Percentiles rank a stretch among this genome's conserved stretches.
Conservation (phyloP, 2,113 vertebrate species). For the Campylorhamphus procurvoides region DNA sequence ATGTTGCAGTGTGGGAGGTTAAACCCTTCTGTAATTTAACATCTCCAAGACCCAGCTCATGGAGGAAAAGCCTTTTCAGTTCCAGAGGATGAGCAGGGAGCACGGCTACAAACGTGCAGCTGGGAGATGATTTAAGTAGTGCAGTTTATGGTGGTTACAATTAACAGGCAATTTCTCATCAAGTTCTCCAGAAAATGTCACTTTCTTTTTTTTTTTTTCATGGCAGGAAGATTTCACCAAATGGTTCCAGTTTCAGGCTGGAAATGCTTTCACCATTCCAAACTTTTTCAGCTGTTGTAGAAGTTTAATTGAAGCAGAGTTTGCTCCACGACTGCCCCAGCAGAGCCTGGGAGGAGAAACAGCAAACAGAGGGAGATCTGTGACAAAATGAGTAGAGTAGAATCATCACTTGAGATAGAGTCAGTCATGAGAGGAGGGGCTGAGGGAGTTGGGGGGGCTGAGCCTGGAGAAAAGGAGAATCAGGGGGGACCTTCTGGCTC, state of each 20-base stretch:
- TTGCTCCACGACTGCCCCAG: background rate
- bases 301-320: background rate
- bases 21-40: background rate
- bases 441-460: background rate
- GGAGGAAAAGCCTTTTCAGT: background rate
- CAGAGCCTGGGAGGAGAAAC: background rate
- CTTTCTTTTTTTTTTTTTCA: background rate
- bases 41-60: background rate
- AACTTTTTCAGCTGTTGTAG: background rate
- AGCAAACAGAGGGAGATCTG: background rate
- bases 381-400: background rate
- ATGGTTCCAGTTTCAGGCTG: background rate
- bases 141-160: background rate
- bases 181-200: background rate
- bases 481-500: background rate
- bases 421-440: background rate
- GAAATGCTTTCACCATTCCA: background rate
- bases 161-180: background rate
- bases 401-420: background rate
- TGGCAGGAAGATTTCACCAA: background rate
- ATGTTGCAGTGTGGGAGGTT: background rate
- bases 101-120: background rate
- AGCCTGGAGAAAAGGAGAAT: background rate
- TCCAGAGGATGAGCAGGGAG: background rate
- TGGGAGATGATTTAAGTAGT: background rate